Base-by-base conservation (phyloP, 2,888 invertebrate species). In the Drosophila maculinotata region DNA sequence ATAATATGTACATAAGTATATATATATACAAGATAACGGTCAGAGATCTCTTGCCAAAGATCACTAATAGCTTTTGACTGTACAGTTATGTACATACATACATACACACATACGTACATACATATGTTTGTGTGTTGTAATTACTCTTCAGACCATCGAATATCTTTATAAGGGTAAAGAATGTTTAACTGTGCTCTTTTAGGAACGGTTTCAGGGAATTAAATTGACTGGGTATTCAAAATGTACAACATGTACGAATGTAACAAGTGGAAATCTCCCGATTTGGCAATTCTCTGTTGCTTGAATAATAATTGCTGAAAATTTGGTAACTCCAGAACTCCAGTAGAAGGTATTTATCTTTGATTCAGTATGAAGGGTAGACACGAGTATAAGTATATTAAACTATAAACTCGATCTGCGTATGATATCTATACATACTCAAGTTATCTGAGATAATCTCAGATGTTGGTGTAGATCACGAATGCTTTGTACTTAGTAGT, bases 41-140 rank as follows among this genome's bases (percentile, higher is more conserved):
- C 38, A 20, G 25, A 59, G 44, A 59, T 45, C 36, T 35, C 20
- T 30, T 59, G 60, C 12, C 23, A 51, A 51, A 51, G 28, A 49
- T 49, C 17, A 44, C 45, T 45, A 45, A 14, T 30, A 14, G 30
- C 38, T 20, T 59, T 59, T 60, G 62, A 15, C 15, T 53, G 17
- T 47, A 12, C 20, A 20, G 20, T 20, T 20, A 20, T 20, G 7
- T 20, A 17, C 20, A 7, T 48, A 47, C 17, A 30, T 20, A 41
- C 30, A 23, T 23, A 7, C 12, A 33, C 12, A n/a, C 31, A 33
- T 10, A 14, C 4, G 9, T 10, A 15, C 14, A 14, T 38, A 38
- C 9, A 6, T 17, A 25, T 38, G n/a, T 30, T 5, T 35, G n/a
- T 9, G 17, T 30, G 12, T 17, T 31, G 12, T 3, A 45, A 31